Base-by-base conservation (phyloP, 2,888 invertebrate species). In the Plusia festucae region DNA sequence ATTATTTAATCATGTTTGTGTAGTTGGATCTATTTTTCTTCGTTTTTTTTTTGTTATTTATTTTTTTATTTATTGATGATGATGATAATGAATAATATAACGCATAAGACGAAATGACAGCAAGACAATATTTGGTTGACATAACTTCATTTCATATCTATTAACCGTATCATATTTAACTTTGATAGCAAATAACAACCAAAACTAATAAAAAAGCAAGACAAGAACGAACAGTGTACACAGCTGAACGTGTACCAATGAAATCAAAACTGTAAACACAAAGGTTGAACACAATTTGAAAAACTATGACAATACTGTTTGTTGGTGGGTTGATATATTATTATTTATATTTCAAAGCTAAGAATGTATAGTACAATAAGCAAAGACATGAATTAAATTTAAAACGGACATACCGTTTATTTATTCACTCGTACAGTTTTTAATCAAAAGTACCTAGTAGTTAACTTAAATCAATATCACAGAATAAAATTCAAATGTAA, bases 201-300 rank as follows among this genome's bases (percentile, higher is more conserved):
- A 22, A 30, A 55, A 11, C 9, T 30, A 13, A 15, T 11, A 9
- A 51, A 2, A 18, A 51, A n/a, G n/a, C 20, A 11, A 60, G n/a
- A 15, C 34, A n/a, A 18, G n/a, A 54, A 15, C 3, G 32, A 32
- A 6, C 32, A 32, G 24, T 24, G 32, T 22, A 53, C 22, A 46
- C 20, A 60, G 40, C 27, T 49, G n/a, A 53, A 60, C 20, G 59
- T 52, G 32, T 4, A 60, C 15, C 49, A 51, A 65, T 65, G 24
- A 34, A 61, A 68, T 58, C 44, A 68, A 56, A 34, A 46, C 24
- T 32, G 27, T 60, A 46, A 75, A 70, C 53, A 57, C 16, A 59
- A 52, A 30, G 44, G 24, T 24, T 27, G 32, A 44, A 60, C 70
- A 60, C 55, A 59, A 60, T 46, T 55, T 53, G 27, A 8, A 5